These are phyloP conservation scores for Xylota segnis DNA, from an alignment of 2,888 invertebrate genomes.

Conservation along the genomic window DNA sequence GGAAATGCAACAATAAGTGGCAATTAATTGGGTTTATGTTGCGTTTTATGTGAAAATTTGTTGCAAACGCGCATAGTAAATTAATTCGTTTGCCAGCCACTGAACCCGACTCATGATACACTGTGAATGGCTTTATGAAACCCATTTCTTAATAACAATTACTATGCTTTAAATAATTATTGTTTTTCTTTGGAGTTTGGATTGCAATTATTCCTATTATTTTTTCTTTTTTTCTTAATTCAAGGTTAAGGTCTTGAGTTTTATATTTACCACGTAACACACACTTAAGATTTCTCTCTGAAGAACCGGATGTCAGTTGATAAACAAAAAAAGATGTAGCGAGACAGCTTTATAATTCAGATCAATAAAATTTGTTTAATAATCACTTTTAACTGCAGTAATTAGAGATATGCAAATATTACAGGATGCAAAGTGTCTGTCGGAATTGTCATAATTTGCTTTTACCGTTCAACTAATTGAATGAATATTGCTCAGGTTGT, in stretches of 20 bases:
- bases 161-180: conserved; percentile 16
- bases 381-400: conserved; percentile 3
- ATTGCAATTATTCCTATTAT: neutral
- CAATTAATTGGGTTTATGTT: conserved; percentile 8
- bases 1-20: conserved; percentile 9
- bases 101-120: conserved; percentile 12
- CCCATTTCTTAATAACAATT: conserved; percentile 30
- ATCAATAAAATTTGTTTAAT: conserved; percentile 15
- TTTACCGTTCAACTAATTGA: conserved; percentile 20
- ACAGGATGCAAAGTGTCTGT: conserved; percentile 27
- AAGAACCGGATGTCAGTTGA: conserved; percentile 32
- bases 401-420: conserved; percentile 34
- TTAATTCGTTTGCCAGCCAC: conserved; percentile 10
- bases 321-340: neutral
- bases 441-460: conserved; percentile 17
- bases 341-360: neutral
- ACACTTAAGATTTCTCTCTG: neutral
- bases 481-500: neutral
- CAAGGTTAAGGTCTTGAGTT: conserved; percentile 46
- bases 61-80: conserved; percentile 11
- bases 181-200: conserved; percentile 25
- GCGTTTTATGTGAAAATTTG: conserved; percentile 6
- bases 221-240: neutral
- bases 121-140: conserved; percentile 16
- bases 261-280: neutral